Conservation (phyloP, 2,888 invertebrate species). For the Amblyteles armatorius region DNA sequence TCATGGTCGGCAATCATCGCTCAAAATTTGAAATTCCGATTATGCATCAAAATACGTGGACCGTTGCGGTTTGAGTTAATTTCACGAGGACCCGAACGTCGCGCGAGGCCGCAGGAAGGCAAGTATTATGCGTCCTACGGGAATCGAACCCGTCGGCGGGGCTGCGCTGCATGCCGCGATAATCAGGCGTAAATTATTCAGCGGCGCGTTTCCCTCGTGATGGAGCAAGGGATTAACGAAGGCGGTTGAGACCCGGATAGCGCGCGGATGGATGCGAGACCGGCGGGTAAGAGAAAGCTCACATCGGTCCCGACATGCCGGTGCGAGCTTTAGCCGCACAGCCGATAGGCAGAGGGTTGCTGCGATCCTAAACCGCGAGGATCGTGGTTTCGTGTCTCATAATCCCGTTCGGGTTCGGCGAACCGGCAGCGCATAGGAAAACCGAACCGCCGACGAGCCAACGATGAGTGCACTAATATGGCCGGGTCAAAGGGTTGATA, state of each 20-base stretch:
- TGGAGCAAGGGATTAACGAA: conserved; percentile 35
- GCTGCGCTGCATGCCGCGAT: conserved; percentile 32
- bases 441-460: conserved; percentile 16
- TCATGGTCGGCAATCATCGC: not conserved
- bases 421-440: conserved; percentile 22
- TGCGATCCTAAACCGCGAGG: too few relatives aligned
- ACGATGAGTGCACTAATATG: conserved; percentile 17
- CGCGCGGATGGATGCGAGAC: not conserved
- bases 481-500: not conserved
- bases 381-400: conserved; percentile 38
- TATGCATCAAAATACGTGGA: not conserved
- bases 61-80: conserved; percentile 14
- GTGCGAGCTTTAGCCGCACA: conserved; percentile 20
- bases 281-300: conserved; percentile 17
- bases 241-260: conserved; percentile 3
- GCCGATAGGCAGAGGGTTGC: conserved; percentile 3
- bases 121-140: conserved; percentile 48
- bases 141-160: conserved; percentile 58
- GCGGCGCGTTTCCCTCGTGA: conserved; percentile 41
- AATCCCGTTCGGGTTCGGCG: conserved; percentile 13
- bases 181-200: conserved; percentile 68
- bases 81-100: conserved; percentile 5
- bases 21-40: not conserved
- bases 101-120: conserved; percentile 9
- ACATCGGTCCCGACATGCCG: conserved; percentile 31